Evolutionary conservation across 2,113 vertebrate species (phyloP).

Genomic region (Orycteropus afer): DNA sequence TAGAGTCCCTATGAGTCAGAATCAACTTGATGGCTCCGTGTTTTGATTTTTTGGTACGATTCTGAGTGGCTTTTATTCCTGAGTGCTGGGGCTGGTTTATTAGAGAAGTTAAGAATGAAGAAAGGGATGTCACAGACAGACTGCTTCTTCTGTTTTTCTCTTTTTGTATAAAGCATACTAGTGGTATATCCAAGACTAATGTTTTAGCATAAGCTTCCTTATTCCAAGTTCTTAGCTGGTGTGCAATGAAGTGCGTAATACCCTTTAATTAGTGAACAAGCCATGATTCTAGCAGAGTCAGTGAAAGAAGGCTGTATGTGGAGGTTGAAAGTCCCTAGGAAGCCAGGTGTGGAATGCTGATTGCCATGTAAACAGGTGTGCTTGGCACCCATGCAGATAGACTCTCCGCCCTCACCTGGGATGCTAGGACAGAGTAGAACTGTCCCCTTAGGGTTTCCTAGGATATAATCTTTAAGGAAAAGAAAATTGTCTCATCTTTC

Average conservation of each 20-base stretch:
- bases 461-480: too few species aligned
- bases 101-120: conserved; percentile 25
- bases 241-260: conserved; percentile 74
- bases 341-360: conserved; percentile 36
- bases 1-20: too few species aligned
- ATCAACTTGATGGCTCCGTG: too few species aligned
- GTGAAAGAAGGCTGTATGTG: conserved; percentile 41
- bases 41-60: too few species aligned
- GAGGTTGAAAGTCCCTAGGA: conserved; percentile 47
- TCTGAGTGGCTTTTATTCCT: neutral
- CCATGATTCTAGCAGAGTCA: conserved; percentile 53
- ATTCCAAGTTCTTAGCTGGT: conserved; percentile 72
- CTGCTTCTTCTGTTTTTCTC: neutral
- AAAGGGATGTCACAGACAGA: conserved; percentile 8
- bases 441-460: too few species aligned
- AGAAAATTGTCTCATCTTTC: too few species aligned
- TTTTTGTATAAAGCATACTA: conserved; percentile 41
- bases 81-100: neutral
- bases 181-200: conserved; percentile 25
- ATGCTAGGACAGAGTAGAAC: neutral
- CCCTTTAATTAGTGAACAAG: conserved; percentile 72
- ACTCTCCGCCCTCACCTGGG: too few species aligned
- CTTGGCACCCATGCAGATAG: neutral
- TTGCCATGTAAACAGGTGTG: neutral
- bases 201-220: conserved; percentile 53